Conservation (phyloP, 2,113 vertebrate genomes). For the Ardeotis arabs region DNA sequence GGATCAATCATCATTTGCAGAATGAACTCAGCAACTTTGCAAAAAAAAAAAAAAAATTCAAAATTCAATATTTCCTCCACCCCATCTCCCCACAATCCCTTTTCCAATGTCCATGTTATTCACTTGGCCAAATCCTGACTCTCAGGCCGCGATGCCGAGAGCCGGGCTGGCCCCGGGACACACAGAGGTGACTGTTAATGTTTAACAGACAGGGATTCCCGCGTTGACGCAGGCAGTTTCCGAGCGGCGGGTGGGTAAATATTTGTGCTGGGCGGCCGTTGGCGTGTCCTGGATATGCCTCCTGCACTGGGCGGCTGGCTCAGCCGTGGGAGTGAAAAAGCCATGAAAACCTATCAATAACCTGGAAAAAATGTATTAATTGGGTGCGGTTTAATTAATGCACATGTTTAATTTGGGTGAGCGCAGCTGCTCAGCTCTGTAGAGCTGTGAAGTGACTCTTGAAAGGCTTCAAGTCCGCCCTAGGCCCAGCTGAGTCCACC, state of each 20-base stretch:
- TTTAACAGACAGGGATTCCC: conserved; percentile 79
- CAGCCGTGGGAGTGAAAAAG: background rate
- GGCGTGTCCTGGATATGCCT: background rate
- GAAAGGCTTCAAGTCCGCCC: background rate
- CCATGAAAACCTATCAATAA: background rate
- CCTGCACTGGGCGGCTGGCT: background rate
- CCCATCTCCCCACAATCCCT: background rate
- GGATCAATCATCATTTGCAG: background rate
- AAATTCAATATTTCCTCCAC: background rate
- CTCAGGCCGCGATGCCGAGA: accelerated
- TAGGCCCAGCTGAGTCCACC: too few species aligned
- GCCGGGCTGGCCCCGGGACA: background rate
- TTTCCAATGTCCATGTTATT: accelerated
- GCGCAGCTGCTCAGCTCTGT: background rate
- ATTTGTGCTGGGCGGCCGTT: conserved; percentile 66
- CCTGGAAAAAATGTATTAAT: background rate
- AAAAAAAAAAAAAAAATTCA: accelerated
- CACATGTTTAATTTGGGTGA: background rate
- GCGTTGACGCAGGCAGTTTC: background rate
- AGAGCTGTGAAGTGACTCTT: background rate
- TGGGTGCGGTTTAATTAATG: background rate
- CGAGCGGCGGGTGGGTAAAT: conserved; percentile 69
- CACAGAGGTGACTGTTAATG: background rate
- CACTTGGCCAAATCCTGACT: background rate
- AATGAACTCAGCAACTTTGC: background rate